phyloP scores from a whole-genome alignment of 2,888 invertebrate species.

The Luperina testacea region DNA sequence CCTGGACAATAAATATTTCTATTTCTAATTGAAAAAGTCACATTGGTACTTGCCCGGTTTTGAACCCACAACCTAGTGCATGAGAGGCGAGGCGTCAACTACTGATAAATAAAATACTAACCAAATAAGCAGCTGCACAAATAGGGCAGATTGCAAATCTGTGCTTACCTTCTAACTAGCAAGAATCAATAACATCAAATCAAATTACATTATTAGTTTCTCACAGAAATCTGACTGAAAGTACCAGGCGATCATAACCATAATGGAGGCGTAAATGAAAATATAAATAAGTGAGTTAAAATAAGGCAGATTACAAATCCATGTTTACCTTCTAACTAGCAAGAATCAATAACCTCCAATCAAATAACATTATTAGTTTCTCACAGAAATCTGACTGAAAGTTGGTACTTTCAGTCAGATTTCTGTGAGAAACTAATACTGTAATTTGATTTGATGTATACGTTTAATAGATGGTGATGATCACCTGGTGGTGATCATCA shows the following conservation, averaged over 20 bases:
- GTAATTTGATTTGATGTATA: too few species aligned
- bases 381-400: slow-evolving; percentile 43
- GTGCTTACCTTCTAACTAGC: slow-evolving; percentile 15
- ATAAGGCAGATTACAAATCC: slow-evolving; percentile 18
- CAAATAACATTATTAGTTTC: slow-evolving; percentile 42
- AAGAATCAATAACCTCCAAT: slow-evolving; percentile 36
- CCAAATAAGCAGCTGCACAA: not conserved
- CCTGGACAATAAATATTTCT: too few species aligned
- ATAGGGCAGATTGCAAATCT: slow-evolving; percentile 17
- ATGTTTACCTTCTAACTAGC: slow-evolving; percentile 14
- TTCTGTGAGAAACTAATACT: too few species aligned
- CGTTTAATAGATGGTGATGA: too few species aligned
- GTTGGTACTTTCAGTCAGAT: too few species aligned
- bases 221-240: slow-evolving; percentile 41
- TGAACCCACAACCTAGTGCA: too few species aligned
- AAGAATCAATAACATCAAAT: slow-evolving; percentile 36
- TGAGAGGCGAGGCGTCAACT: too few species aligned
- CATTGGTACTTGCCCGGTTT: too few species aligned
- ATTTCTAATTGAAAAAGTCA: too few species aligned
- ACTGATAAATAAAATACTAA: not conserved
- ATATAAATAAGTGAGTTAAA: not conserved
- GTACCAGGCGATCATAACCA: slow-evolving; percentile 54
- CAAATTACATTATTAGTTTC: slow-evolving; percentile 42
- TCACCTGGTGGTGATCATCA: slow-evolving; percentile 55
- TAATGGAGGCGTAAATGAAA: slow-evolving; percentile 32